Conservation (phyloP, 1,140 invertebrate genomes). For the Microvelia longipes region DNA sequence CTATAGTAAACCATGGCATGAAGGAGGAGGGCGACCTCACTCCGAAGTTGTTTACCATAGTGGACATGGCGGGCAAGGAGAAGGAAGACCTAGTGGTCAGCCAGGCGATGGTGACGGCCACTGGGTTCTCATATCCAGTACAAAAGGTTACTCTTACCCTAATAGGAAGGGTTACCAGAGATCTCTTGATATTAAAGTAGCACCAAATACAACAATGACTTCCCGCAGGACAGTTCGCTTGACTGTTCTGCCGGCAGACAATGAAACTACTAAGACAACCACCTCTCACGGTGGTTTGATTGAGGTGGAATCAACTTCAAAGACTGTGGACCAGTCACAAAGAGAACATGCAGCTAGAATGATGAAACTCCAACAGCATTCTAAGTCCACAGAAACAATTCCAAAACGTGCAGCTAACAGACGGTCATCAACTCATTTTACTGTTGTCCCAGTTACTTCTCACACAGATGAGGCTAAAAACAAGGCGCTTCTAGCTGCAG, state of each 20-base stretch:
- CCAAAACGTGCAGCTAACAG: neutral
- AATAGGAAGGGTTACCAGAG: constrained; percentile 19
- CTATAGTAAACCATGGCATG: constrained; percentile 9
- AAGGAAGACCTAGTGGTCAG: constrained; percentile 34
- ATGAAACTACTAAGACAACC: constrained; percentile 45
- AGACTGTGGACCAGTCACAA: constrained; percentile 45
- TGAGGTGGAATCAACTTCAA: constrained; percentile 52
- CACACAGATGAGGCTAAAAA: constrained; percentile 7
- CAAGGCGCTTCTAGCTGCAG: constrained; percentile 39
- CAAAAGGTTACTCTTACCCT: constrained; percentile 47
- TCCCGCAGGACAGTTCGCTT: constrained; percentile 35
- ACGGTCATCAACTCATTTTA: constrained; percentile 3
- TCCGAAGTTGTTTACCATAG: constrained; percentile 18
- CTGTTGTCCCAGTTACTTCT: constrained; percentile 2
- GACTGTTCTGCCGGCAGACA: constrained; percentile 49
- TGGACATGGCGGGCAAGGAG: constrained; percentile 6
- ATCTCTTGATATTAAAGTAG: neutral
- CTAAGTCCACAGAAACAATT: neutral
- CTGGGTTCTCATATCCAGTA: constrained; percentile 59
- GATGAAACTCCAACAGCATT: constrained; percentile 14
- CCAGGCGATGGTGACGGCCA: constrained; percentile 49
- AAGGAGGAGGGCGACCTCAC: constrained; percentile 11
- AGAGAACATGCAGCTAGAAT: constrained; percentile 34
- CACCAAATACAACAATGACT: neutral
- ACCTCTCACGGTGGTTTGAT: constrained; percentile 56